These are phyloP conservation scores for Papilio glaucus DNA, from an alignment of 1,140 invertebrate species.

Conservation along the genomic window DNA sequence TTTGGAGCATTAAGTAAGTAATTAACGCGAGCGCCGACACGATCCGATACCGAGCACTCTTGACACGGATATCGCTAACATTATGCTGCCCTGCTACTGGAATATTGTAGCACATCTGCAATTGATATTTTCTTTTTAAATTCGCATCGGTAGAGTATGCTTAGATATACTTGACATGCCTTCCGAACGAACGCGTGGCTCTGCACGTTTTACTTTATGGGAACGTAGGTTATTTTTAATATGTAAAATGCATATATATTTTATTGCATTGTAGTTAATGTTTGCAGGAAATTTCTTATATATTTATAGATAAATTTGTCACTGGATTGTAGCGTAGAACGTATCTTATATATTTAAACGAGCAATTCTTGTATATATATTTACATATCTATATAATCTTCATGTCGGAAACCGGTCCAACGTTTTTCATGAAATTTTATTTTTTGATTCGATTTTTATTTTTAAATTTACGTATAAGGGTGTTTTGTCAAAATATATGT, in stretches of 20 bases:
- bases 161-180: slow-evolving; percentile 1
- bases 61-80: slow-evolving; percentile 25
- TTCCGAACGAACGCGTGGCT: neutral
- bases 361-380: too few species aligned
- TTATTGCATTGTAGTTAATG: too few species aligned
- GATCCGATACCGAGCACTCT: neutral
- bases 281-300: too few species aligned
- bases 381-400: too few species aligned
- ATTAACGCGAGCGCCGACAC: slow-evolving; percentile 25
- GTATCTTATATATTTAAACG: too few species aligned
- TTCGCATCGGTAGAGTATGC: neutral
- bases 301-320: too few species aligned
- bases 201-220: neutral
- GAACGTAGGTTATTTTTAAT: neutral
- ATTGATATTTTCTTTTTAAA: slow-evolving; percentile 25
- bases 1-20: slow-evolving; percentile 34
- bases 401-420: too few species aligned
- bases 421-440: too few species aligned
- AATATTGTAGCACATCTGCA: slow-evolving; percentile 22
- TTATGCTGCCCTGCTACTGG: neutral
- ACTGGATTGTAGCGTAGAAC: too few species aligned
- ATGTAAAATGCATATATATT: neutral
- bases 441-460: too few species aligned
- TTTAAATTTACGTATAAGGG: too few species aligned
- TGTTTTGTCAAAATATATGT: too few species aligned